These are phyloP conservation scores for Solen grandis DNA, from an alignment of 1,140 invertebrate genomes.

Conservation along the genomic window DNA sequence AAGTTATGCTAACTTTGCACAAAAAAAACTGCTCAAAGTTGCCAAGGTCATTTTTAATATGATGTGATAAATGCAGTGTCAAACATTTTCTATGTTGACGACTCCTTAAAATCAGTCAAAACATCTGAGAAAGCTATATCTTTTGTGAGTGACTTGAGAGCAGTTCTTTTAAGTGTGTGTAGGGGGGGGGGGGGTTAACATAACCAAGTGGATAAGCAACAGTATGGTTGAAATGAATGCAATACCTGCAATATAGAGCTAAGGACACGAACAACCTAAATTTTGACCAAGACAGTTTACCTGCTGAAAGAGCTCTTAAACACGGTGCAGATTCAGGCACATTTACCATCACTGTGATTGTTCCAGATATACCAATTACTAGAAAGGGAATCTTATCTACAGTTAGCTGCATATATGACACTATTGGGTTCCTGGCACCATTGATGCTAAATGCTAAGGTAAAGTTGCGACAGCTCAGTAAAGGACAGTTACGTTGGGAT, in stretches of 20 bases:
- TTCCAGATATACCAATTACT: too few species aligned
- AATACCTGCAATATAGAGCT: slow-evolving; percentile 33
- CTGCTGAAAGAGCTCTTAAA: slow-evolving; percentile 61
- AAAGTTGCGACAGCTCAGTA: slow-evolving; percentile 58
- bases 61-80: slow-evolving; percentile 39
- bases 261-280: slow-evolving; percentile 54
- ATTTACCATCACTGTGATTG: slow-evolving; percentile 59
- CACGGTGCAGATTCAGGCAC: slow-evolving; percentile 61
- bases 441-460: slow-evolving; percentile 53
- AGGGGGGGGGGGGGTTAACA: not conserved
- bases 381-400: slow-evolving; percentile 57
- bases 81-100: slow-evolving; percentile 67
- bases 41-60: not conserved
- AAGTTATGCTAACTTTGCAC: slow-evolving; percentile 55
- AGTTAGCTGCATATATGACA: slow-evolving; percentile 55
- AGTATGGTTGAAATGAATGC: slow-evolving; percentile 62
- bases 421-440: slow-evolving; percentile 59
- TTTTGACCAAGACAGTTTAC: slow-evolving; percentile 57
- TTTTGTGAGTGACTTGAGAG: not conserved
- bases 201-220: not conserved
- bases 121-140: not conserved
- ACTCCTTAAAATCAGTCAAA: slow-evolving; percentile 53
- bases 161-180: too few species aligned
- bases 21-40: slow-evolving; percentile 46
- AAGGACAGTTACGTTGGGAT: slow-evolving; percentile 53